Percentiles rank a stretch among this genome's conserved stretches.
These are phyloP conservation scores for Drosophila yooni DNA, from an alignment of 2,888 invertebrate species.

Conservation along the genomic window DNA sequence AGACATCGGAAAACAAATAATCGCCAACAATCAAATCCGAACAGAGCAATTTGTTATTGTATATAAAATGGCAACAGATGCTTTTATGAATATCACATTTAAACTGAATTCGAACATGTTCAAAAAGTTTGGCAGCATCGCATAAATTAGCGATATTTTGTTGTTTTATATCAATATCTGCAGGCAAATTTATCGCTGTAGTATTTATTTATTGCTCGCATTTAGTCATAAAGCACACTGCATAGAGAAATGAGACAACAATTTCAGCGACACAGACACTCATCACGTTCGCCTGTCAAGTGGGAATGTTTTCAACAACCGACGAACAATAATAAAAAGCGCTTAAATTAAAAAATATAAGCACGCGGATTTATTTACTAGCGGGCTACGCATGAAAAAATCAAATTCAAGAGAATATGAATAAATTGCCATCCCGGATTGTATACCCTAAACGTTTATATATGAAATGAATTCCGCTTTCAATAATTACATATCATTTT, in stretches of 20 bases:
- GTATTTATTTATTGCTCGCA: slow-evolving; percentile 70
- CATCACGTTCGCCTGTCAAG: slow-evolving; percentile 67
- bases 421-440: neutral
- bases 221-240: slow-evolving; percentile 72
- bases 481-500: neutral
- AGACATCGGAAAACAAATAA: slow-evolving; percentile 63
- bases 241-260: slow-evolving; percentile 48
- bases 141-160: slow-evolving; percentile 58
- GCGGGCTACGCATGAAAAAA: slow-evolving; percentile 2
- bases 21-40: slow-evolving; percentile 64
- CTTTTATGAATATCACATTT: slow-evolving; percentile 59
- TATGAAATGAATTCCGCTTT: neutral
- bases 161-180: slow-evolving; percentile 50
- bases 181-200: slow-evolving; percentile 60
- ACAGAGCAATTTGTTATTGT: slow-evolving; percentile 64
- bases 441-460: slow-evolving; percentile 12
- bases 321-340: slow-evolving; percentile 31
- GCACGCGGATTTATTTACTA: slow-evolving; percentile 40
- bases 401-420: neutral
- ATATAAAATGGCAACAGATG: slow-evolving; percentile 70
- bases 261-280: slow-evolving; percentile 45
- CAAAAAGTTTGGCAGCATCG: slow-evolving; percentile 67
- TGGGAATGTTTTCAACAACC: slow-evolving; percentile 33
- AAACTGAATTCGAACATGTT: slow-evolving; percentile 55
- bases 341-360: slow-evolving; percentile 49